Percentiles rank a stretch among this genome's conserved stretches.
Conservation (phyloP, 2,888 invertebrate genomes). For the Apotomis turbidana region DNA sequence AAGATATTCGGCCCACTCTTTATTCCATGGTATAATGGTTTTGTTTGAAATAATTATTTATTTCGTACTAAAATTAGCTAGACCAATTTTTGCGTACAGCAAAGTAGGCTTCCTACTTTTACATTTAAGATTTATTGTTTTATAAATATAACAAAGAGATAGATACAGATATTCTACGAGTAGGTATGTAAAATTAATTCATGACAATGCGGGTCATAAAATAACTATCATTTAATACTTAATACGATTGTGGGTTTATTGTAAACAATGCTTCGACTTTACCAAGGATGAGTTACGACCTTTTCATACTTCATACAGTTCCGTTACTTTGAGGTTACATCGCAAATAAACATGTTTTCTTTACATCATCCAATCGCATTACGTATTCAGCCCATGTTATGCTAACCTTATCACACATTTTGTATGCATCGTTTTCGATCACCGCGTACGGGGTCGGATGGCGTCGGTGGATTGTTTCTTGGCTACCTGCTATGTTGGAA, state of each 20-base stretch:
- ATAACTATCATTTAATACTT: background rate
- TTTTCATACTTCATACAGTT: slow-evolving; percentile 6
- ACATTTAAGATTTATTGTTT: too few species aligned
- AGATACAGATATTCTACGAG: too few species aligned
- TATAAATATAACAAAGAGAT: too few species aligned
- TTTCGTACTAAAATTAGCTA: background rate
- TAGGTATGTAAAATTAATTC: too few species aligned
- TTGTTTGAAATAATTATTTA: background rate
- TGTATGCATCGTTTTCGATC: slow-evolving; percentile 37
- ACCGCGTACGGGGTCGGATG: slow-evolving; percentile 29
- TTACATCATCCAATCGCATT: slow-evolving; percentile 33
- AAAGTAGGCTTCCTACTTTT: too few species aligned
- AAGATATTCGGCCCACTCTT: slow-evolving; percentile 1
- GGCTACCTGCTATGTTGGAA: background rate
- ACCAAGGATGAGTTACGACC: background rate
- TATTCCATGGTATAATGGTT: background rate
- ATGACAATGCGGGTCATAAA: too few species aligned
- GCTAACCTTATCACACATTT: slow-evolving; percentile 36
- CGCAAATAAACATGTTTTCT: slow-evolving; percentile 18
- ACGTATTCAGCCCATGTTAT: slow-evolving; percentile 35
- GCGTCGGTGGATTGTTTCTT: slow-evolving; percentile 7
- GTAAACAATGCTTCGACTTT: slow-evolving; percentile 17
- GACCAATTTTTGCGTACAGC: background rate
- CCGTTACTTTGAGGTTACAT: slow-evolving; percentile 32
- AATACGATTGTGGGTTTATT: background rate